Evolutionary conservation across 2,888 invertebrate species (phyloP), one percentile per base, ranked within the genome.

Genomic region (Trissolcus brochymenae): DNA sequence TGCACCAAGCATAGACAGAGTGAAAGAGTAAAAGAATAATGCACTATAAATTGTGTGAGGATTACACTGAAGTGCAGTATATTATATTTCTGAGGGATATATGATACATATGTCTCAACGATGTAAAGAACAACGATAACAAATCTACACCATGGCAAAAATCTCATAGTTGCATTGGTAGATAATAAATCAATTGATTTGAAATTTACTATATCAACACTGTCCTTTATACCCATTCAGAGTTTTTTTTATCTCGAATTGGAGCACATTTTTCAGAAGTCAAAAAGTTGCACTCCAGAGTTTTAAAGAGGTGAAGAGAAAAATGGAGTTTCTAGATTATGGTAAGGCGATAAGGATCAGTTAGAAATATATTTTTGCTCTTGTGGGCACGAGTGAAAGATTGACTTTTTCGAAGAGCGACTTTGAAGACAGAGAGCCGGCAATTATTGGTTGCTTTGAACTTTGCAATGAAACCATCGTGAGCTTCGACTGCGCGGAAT

Each of bases 51-150:
- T 71, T 71, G n/a, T 56, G 51, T 16, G 16, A 43, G 60, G 50
- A 71, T 71, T 71, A 62, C 70, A 41, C 41, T 71, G 56, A 71
- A 56, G 50, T 53, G 56, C 62, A 40, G 49, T 71, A 71, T 55
- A 71, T 71, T 62, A 62, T 71, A 55, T 71, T 73, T 43, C 49
- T 51, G 41, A 29, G 40, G 61, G 54, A 66, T 73, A 61, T 66
- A 72, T 72, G 50, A 59, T 71, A 62, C 71, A 56, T 54, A 73
- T 73, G 73, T 61, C 73, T 66, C 40, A 35, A 13, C 60, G 51
- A 66, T 66, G 61, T 66, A 66, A 66, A 66, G 72, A 73, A 71
- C 60, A 65, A 73, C 54, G 64, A 73, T 73, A 73, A 73, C 64
- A 73, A 65, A 72, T 72, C 59, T 65, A 72, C 72, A 40, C n/a